These are phyloP conservation scores for Cirrhinus mrigala DNA, from an alignment of 2,797 vertebrate species.

Conservation along the genomic window DNA sequence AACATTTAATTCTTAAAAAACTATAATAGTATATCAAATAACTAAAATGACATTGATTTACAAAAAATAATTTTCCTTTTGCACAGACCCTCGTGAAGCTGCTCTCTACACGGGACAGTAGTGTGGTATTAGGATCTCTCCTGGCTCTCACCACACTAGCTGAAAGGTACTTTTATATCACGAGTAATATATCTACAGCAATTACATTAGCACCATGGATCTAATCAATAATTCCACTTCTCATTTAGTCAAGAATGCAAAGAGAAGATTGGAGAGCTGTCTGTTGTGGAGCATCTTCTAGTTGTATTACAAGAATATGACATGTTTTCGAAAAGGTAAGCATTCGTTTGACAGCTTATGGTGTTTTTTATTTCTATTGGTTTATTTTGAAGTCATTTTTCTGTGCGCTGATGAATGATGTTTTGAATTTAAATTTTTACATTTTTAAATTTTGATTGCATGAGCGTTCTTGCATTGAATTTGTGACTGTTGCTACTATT, in stretches of 20 bases:
- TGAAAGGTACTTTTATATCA: slow-evolving; percentile 80
- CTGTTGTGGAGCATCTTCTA: slow-evolving; percentile 85
- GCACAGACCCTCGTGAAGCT: slow-evolving; percentile 87
- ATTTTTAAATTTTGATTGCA: no score
- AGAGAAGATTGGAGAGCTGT: slow-evolving; percentile 85
- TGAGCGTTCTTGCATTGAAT: not conserved
- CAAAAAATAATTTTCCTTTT: slow-evolving; percentile 2
- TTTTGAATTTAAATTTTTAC: no score
- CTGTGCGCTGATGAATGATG: no score
- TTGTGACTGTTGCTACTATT: not conserved
- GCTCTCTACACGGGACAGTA: slow-evolving; percentile 83
- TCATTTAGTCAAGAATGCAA: slow-evolving; percentile 81
- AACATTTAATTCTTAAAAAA: no score
- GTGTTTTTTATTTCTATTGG: not conserved
- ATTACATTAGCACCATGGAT: not conserved
- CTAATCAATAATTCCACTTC: not conserved
- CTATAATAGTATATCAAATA: not conserved
- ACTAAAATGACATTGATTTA: not conserved
- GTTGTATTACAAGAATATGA: slow-evolving; percentile 89
- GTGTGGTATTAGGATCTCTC: slow-evolving; percentile 85
- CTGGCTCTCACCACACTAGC: slow-evolving; percentile 86
- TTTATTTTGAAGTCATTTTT: not conserved
- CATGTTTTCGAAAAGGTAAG: slow-evolving; percentile 87
- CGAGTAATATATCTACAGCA: not conserved
- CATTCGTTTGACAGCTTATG: not conserved